These are phyloP conservation scores for Thumatha senex DNA, from an alignment of 2,888 invertebrate species.

Conservation along the genomic window DNA sequence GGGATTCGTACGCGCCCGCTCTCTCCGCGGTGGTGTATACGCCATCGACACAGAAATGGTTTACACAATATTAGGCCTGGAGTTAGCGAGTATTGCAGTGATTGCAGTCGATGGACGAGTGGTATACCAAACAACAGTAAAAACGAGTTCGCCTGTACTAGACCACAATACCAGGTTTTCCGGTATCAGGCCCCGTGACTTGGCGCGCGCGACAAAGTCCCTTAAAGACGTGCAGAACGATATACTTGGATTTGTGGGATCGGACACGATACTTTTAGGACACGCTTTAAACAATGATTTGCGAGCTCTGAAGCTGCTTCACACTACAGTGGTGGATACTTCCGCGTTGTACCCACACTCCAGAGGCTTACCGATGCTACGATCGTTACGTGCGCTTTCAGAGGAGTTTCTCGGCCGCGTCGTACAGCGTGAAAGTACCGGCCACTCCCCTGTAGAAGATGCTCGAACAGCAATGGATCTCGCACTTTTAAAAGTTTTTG, in stretches of 20 bases:
- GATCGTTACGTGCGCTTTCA: constrained; percentile 91
- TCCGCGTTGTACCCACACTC: constrained; percentile 93
- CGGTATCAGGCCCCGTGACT: constrained; percentile 88
- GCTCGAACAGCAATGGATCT: constrained; percentile 92
- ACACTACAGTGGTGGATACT: constrained; percentile 94
- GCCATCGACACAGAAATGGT: constrained; percentile 99
- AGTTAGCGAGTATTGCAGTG: constrained; percentile 90
- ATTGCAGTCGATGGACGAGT: neutral
- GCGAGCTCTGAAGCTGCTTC: constrained; percentile 92
- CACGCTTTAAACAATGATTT: constrained; percentile 98
- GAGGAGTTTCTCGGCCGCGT: constrained; percentile 88
- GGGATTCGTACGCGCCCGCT: constrained; percentile 85
- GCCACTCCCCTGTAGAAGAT: constrained; percentile 97
- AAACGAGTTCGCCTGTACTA: neutral
- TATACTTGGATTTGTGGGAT: constrained; percentile 89
- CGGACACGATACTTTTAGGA: constrained; percentile 92
- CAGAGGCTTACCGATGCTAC: constrained; percentile 91
- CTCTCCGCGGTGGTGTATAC: constrained; percentile 85
- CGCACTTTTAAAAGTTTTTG: neutral
- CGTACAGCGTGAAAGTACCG: constrained; percentile 88
- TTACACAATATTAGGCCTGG: constrained; percentile 93
- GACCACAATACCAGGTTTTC: constrained; percentile 98
- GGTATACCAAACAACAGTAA: neutral
- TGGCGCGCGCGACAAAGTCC: constrained; percentile 85
- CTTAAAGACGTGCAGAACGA: constrained; percentile 93